Percentiles rank a stretch among this genome's conserved stretches.
These are phyloP conservation scores for Macropis europaea DNA, from an alignment of 2,888 invertebrate species.

Conservation along the genomic window DNA sequence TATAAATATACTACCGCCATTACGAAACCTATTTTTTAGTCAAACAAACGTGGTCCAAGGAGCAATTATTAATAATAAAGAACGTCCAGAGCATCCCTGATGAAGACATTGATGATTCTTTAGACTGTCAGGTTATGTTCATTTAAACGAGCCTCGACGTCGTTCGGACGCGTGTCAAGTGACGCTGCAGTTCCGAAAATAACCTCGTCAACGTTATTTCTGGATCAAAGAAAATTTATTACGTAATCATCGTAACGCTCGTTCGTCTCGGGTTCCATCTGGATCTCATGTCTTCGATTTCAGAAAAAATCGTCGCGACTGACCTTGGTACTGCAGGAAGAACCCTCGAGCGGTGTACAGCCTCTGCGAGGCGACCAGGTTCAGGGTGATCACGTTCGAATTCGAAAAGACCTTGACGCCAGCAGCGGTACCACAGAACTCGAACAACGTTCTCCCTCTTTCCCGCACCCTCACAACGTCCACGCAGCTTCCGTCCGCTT, in stretches of 20 bases:
- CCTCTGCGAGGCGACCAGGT: slow-evolving; percentile 71
- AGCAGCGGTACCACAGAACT: slow-evolving; percentile 74
- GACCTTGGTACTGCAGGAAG: slow-evolving; percentile 77
- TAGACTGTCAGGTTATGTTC: neutral
- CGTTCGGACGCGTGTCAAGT: neutral
- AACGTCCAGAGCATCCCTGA: too few relatives aligned
- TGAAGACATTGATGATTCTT: too few relatives aligned
- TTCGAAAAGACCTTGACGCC: slow-evolving; percentile 73
- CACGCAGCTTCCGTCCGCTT: slow-evolving; percentile 74
- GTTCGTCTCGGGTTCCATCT: slow-evolving; percentile 19
- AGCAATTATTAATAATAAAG: too few relatives aligned
- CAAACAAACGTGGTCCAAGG: too few relatives aligned
- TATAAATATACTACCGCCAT: too few relatives aligned
- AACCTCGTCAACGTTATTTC: slow-evolving; percentile 35
- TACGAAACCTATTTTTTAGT: too few relatives aligned
- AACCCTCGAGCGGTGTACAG: slow-evolving; percentile 75
- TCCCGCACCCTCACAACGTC: slow-evolving; percentile 76
- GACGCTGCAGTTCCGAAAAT: slow-evolving; percentile 7
- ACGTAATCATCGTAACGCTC: slow-evolving; percentile 22
- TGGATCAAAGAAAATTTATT: slow-evolving; percentile 21
- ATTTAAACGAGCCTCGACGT: neutral
- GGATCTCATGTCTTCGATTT: slow-evolving; percentile 5
- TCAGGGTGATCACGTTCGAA: slow-evolving; percentile 73
- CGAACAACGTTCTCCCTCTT: slow-evolving; percentile 72
- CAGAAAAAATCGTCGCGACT: neutral